Conservation (phyloP, 1,140 invertebrate species). For the Psilanteris sp. region DNA sequence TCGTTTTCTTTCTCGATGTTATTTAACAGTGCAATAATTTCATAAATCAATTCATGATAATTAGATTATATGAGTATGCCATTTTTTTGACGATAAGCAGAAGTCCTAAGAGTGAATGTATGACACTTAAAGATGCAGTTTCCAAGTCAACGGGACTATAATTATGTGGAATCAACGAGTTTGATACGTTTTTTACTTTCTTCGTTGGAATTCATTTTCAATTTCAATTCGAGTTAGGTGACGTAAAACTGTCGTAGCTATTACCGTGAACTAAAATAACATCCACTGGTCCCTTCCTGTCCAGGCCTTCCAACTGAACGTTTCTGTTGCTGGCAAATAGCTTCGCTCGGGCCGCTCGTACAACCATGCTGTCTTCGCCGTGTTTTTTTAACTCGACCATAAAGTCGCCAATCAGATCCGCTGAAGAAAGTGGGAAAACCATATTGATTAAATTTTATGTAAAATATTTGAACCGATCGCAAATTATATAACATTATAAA, state of each 20-base stretch:
- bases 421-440: constrained; percentile 61
- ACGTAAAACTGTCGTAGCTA: constrained; percentile 32
- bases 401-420: constrained; percentile 73
- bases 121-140: constrained; percentile 39
- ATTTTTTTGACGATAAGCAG: constrained; percentile 18
- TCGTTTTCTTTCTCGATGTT: constrained; percentile 6
- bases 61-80: constrained; percentile 12
- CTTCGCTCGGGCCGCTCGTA: constrained; percentile 74
- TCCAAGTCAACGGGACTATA: constrained; percentile 18
- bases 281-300: constrained; percentile 72
- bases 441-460: constrained; percentile 55
- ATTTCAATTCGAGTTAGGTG: constrained; percentile 30
- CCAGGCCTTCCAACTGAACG: constrained; percentile 73
- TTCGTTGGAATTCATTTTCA: constrained; percentile 63
- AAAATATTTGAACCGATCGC: constrained; percentile 39
- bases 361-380: constrained; percentile 67
- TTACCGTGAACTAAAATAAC: constrained; percentile 73
- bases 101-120: constrained; percentile 18
- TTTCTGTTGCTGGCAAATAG: constrained; percentile 66
- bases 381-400: constrained; percentile 75
- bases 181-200: constrained; percentile 63
- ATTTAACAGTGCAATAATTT: not conserved
- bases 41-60: constrained; percentile 12
- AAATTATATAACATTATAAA: constrained; percentile 19
- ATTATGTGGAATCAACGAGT: constrained; percentile 39